Conservation (phyloP, 1,140 invertebrate species). For the Tetramorium parvispinum region DNA sequence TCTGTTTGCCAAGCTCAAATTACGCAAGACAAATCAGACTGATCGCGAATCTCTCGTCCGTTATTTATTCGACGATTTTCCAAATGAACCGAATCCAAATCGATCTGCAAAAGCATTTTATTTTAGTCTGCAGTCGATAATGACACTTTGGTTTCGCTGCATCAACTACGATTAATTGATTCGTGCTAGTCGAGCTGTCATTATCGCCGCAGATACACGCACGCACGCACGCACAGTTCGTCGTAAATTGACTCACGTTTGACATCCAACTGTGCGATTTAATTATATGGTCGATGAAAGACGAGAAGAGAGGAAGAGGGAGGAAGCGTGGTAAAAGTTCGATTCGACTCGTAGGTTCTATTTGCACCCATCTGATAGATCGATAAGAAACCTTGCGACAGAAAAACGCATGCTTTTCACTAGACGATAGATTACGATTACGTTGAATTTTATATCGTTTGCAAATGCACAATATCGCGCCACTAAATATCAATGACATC, state of each 20-base stretch:
- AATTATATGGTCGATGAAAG: constrained; percentile 53
- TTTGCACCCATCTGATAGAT: neutral
- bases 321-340: neutral
- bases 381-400: constrained; percentile 9
- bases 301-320: neutral
- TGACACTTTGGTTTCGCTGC: constrained; percentile 71
- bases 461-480: neutral
- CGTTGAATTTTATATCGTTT: neutral
- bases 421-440: constrained; percentile 7
- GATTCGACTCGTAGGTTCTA: neutral
- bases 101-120: constrained; percentile 69
- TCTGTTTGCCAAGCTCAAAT: constrained; percentile 55
- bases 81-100: constrained; percentile 64
- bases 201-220: constrained; percentile 63
- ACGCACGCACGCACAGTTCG: constrained; percentile 38
- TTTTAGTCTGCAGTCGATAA: constrained; percentile 71
- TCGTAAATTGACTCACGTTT: constrained; percentile 66
- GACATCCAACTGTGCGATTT: constrained; percentile 58
- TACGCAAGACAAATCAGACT: constrained; percentile 63
- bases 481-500: constrained; percentile 10
- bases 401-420: neutral
- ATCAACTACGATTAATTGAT: constrained; percentile 77
- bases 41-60: constrained; percentile 15
- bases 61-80: constrained; percentile 70
- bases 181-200: constrained; percentile 67